phyloP scores from a whole-genome alignment of 2,113 vertebrate genomes.

The Paratilapia polleni region DNA sequence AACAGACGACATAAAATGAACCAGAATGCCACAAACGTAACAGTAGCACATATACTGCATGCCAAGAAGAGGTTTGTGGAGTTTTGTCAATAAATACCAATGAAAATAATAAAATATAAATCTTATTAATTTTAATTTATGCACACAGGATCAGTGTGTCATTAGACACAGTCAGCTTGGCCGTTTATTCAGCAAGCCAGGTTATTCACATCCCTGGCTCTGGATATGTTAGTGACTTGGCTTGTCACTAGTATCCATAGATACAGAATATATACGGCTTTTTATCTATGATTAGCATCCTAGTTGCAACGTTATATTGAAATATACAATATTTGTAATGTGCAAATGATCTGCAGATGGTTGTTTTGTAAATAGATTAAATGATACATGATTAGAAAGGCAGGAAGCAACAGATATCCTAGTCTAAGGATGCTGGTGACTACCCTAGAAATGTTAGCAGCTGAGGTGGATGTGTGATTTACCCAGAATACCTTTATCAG shows the following conservation, averaged over 20 bases:
- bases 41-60: no score
- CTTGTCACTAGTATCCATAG: background rate
- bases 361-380: background rate
- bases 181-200: background rate
- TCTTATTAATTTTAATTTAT: fast-evolving
- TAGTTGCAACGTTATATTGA: background rate
- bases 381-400: background rate
- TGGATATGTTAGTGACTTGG: background rate
- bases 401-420: background rate
- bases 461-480: background rate
- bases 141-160: no score
- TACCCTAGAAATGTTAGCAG: fast-evolving
- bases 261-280: background rate
- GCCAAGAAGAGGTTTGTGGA: no score
- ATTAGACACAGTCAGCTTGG: background rate
- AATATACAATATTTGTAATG: background rate
- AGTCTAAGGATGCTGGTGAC: no score
- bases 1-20: background rate
- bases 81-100: background rate
- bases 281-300: background rate
- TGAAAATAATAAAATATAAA: background rate
- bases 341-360: background rate
- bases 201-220: background rate
- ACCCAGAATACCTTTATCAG: fast-evolving
- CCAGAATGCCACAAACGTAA: background rate